Evolutionary conservation across 2,888 invertebrate genomes (phyloP).

Genomic region (Eristalis pertinax): DNA sequence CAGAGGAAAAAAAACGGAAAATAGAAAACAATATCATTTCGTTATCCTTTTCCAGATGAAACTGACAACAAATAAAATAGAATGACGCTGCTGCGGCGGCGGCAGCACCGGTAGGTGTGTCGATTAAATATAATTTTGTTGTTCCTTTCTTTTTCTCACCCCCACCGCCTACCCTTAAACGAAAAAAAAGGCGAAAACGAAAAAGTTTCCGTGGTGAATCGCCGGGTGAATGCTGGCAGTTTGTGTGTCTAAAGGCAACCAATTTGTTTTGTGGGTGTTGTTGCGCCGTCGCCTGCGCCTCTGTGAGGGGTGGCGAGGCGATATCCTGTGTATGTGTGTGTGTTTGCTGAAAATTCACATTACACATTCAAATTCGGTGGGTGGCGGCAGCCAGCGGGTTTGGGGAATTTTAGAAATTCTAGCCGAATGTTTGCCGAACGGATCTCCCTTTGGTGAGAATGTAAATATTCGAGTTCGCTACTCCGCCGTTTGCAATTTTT

Average conservation of each 20-base stretch:
- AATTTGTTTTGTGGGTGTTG: conserved; percentile 61
- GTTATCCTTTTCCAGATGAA: conserved; percentile 39
- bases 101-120: neutral
- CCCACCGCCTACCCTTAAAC: neutral
- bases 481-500: conserved; percentile 1
- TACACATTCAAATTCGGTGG: conserved; percentile 42
- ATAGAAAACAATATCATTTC: neutral
- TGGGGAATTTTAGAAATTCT: conserved; percentile 25
- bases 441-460: conserved; percentile 8
- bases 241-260: conserved; percentile 51
- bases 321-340: neutral
- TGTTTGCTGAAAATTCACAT: conserved; percentile 37
- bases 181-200: neutral
- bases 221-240: neutral
- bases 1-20: conserved; percentile 2
- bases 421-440: conserved; percentile 25
- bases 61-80: conserved; percentile 27
- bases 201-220: neutral
- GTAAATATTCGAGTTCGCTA: conserved; percentile 24
- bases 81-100: neutral
- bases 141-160: neutral
- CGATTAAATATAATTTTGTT: neutral
- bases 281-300: neutral
- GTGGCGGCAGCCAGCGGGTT: conserved; percentile 5
- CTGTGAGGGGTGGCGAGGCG: neutral